Evolutionary conservation across 2,797 vertebrate species (phyloP).

Genomic region (Remorina albescens): DNA sequence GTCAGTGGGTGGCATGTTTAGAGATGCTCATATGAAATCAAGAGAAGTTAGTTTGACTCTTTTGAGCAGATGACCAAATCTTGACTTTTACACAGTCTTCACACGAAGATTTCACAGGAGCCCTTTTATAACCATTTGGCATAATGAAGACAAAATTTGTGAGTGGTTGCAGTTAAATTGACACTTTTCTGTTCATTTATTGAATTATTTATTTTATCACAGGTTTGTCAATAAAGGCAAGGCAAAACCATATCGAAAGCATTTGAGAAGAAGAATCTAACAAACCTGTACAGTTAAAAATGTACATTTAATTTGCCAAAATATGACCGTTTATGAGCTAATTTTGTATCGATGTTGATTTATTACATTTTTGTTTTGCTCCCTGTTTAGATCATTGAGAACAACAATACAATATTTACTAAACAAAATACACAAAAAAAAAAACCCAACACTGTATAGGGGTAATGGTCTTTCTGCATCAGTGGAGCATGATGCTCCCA

Average conservation of each 20-base stretch:
- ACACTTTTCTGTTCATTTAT: not conserved
- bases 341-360: not conserved
- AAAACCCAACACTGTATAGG: not conserved
- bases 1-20: slow-evolving; percentile 58
- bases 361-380: not conserved
- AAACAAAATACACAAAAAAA: too few relatives aligned
- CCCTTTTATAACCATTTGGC: not conserved
- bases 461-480: slow-evolving; percentile 26
- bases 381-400: not conserved
- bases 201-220: too few relatives aligned
- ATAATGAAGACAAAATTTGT: not conserved
- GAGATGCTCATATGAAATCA: slow-evolving; percentile 39
- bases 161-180: not conserved
- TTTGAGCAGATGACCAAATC: slow-evolving; percentile 39
- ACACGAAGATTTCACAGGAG: not conserved
- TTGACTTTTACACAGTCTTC: slow-evolving; percentile 22
- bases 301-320: not conserved
- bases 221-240: not conserved
- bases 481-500: slow-evolving; percentile 24
- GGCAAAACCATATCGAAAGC: not conserved
- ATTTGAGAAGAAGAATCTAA: too few relatives aligned
- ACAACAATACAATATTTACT: slow-evolving; percentile 3
- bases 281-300: too few relatives aligned
- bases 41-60: slow-evolving; percentile 36
- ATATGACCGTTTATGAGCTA: too few relatives aligned